A percentile compares a stretch with the other conserved stretches of the same genome.
These are phyloP conservation scores for Piprites chloris DNA, from an alignment of 2,113 vertebrate species.

Conservation along the genomic window DNA sequence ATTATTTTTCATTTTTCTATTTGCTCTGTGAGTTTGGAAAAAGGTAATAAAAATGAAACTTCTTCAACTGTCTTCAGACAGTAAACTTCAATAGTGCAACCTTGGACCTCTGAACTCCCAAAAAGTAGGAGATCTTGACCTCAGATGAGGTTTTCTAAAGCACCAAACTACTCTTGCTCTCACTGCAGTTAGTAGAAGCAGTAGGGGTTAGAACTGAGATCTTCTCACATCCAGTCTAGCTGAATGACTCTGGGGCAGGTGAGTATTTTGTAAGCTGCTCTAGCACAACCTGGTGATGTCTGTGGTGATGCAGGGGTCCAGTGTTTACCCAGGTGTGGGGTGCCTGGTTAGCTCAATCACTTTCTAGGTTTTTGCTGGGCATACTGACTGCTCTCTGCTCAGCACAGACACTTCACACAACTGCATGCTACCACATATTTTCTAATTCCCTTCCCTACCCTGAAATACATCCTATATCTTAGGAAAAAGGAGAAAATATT, in stretches of 20 bases:
- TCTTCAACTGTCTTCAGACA: not conserved
- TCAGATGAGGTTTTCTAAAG: not conserved
- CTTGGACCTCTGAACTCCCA: not conserved
- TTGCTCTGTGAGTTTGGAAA: not conserved
- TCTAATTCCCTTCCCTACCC: not conserved
- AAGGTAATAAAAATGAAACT: not conserved
- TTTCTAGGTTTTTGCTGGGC: not conserved
- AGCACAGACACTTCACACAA: not conserved
- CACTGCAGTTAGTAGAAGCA: not conserved
- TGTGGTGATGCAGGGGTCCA: not conserved
- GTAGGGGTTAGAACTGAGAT: not conserved
- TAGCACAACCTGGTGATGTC: not conserved
- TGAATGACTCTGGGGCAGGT: not conserved
- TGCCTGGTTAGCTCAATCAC: not conserved
- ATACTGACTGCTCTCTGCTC: not conserved
- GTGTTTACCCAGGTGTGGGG: fast-evolving
- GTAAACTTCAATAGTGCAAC: not conserved
- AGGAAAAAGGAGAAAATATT: not conserved
- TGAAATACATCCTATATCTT: not conserved
- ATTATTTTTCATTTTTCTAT: not conserved
- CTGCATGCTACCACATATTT: not conserved
- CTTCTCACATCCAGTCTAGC: not conserved
- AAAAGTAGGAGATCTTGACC: not conserved
- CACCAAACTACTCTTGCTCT: not conserved
- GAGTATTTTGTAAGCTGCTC: not conserved